Evolutionary conservation across 2,797 vertebrate genomes (phyloP).

Genomic region (Ispidina lecontei): DNA sequence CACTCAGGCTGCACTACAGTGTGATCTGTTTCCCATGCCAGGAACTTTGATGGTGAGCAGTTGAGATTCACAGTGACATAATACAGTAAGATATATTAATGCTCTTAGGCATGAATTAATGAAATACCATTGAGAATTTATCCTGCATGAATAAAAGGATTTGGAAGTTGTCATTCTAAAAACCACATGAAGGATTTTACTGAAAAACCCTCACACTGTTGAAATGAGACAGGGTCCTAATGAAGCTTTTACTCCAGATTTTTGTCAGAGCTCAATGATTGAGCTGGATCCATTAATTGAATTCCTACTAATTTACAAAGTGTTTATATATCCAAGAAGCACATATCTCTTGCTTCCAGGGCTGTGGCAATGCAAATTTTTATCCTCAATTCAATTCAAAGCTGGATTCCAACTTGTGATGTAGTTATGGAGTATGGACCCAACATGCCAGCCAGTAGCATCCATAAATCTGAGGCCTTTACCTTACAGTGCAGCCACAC

Average conservation of each 20-base stretch:
- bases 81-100: conserved; percentile 48
- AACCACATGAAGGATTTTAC: background rate
- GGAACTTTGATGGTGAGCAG: conserved; percentile 22
- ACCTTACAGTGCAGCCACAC: background rate
- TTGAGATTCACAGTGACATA: conserved; percentile 58
- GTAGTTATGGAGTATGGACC: background rate
- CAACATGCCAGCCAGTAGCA: background rate
- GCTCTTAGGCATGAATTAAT: conserved; percentile 59
- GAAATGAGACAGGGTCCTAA: background rate
- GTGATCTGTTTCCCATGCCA: conserved; percentile 17
- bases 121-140: conserved; percentile 59
- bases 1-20: background rate
- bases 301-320: background rate
- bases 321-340: background rate
- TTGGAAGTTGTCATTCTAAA: conserved; percentile 36
- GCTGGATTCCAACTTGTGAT: background rate
- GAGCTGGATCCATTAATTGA: background rate
- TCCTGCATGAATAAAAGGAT: conserved; percentile 55
- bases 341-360: background rate
- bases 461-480: background rate
- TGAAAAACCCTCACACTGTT: background rate
- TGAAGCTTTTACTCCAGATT: background rate
- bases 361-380: background rate
- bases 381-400: background rate
- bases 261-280: background rate